Evolutionary conservation across 2,888 invertebrate species (phyloP).

Genomic region (Teleogryllus oceanicus): DNA sequence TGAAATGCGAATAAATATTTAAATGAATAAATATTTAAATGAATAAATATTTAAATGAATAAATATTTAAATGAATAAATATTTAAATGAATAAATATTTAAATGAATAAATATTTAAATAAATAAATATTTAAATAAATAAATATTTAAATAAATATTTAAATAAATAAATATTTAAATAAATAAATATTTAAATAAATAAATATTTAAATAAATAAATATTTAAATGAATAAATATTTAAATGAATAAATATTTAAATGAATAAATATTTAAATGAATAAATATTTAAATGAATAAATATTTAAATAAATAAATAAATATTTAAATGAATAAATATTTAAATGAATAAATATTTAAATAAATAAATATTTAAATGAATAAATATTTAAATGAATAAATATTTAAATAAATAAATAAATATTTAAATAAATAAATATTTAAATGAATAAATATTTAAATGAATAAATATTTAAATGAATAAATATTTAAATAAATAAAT

Average conservation of each 20-base stretch:
- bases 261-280: background rate
- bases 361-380: background rate
- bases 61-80: background rate
- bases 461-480: background rate
- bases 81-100: background rate
- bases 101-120: no score
- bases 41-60: background rate
- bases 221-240: no score
- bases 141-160: no score
- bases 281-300: background rate
- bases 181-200: background rate
- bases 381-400: background rate
- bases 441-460: no score
- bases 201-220: background rate
- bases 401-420: background rate
- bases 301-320: background rate
- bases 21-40: no score
- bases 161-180: background rate
- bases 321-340: background rate
- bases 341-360: no score
- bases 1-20: no score
- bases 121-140: no score
- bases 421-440: background rate
- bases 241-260: no score
- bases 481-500: background rate